These are phyloP conservation scores for Bucco capensis DNA, from an alignment of 2,113 vertebrate species.

Conservation along the genomic window DNA sequence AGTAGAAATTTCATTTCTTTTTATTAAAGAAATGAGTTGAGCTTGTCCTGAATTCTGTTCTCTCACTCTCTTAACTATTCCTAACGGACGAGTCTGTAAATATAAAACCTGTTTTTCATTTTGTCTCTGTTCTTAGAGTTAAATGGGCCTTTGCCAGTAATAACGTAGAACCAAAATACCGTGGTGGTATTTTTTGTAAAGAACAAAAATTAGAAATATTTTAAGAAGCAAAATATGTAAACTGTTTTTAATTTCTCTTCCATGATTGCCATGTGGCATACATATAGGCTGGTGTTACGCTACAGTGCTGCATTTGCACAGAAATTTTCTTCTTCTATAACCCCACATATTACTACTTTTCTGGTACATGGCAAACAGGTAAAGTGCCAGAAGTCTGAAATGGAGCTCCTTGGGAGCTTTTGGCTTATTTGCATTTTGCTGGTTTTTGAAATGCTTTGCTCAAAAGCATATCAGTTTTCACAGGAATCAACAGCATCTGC, in stretches of 20 bases:
- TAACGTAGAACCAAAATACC: neutral
- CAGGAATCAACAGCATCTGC: constrained; percentile 8
- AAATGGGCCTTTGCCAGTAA: neutral
- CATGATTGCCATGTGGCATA: constrained; percentile 63
- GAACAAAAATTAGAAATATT: neutral
- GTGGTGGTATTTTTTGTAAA: neutral
- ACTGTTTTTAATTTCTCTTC: constrained; percentile 71
- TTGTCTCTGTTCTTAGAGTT: neutral
- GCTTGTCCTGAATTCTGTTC: neutral
- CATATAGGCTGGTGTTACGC: constrained; percentile 90
- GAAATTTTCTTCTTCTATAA: constrained; percentile 93
- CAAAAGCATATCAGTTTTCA: constrained; percentile 13
- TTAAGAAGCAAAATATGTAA: constrained; percentile 35
- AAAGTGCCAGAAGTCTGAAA: constrained; percentile 71
- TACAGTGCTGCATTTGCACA: constrained; percentile 85
- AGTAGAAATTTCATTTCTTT: neutral
- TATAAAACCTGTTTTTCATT: neutral
- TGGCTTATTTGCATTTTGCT: constrained; percentile 60
- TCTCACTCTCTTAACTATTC: neutral
- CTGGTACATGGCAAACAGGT: constrained; percentile 99
- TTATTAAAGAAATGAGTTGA: neutral
- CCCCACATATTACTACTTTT: constrained; percentile 94
- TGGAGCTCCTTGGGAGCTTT: constrained; percentile 63
- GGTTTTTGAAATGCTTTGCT: constrained; percentile 58
- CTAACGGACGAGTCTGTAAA: neutral